Percentiles rank a stretch among this genome's conserved stretches.
These are phyloP conservation scores for Heliconius ismenius DNA, from an alignment of 2,888 invertebrate species.

Conservation along the genomic window DNA sequence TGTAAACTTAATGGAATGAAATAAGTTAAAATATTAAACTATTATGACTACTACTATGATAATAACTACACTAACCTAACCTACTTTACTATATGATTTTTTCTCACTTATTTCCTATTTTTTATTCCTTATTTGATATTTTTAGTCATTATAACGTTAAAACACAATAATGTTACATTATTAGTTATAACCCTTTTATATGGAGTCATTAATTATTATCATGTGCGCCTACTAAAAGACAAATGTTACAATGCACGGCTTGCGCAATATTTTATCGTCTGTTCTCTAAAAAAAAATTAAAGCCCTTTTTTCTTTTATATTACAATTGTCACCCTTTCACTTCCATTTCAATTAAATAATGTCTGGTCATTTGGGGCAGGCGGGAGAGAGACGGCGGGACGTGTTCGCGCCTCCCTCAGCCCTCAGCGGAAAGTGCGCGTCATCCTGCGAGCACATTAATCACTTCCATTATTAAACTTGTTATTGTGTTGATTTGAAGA, in stretches of 20 bases:
- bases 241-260: conserved; percentile 80
- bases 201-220: conserved; percentile 49
- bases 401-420: conserved; percentile 71
- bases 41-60: background rate
- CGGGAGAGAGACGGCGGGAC: conserved; percentile 41
- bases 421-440: conserved; percentile 74
- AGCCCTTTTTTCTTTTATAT: conserved; percentile 80
- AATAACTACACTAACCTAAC: background rate
- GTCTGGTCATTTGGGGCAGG: conserved; percentile 81
- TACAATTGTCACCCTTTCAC: conserved; percentile 81
- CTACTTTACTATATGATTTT: background rate
- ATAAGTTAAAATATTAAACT: background rate
- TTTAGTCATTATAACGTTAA: background rate
- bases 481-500: conserved; percentile 81
- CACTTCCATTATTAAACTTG: conserved; percentile 80
- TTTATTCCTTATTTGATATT: background rate
- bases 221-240: conserved; percentile 61
- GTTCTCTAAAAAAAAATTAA: conserved; percentile 71
- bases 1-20: background rate
- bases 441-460: conserved; percentile 80
- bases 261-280: conserved; percentile 77
- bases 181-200: conserved; percentile 37
- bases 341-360: conserved; percentile 82
- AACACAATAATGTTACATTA: conserved; percentile 15
- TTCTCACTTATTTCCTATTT: background rate